A percentile compares a stretch with the other conserved stretches of the same genome.
Conservation (phyloP, 1,140 invertebrate genomes). For the Apis mellifera region Amel_HAv3.1 CM009936.2:13220001-13220500, state of each 20-base stretch:
- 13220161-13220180: constrained; percentile 84
- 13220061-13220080: constrained; percentile 90
- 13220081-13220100: constrained; percentile 90
- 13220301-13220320: background rate
- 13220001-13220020: background rate
- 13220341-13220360: background rate
- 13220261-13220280: background rate
- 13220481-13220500: constrained; percentile 90
- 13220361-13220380: background rate
- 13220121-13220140: constrained; percentile 87
- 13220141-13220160: constrained; percentile 82
- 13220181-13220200: constrained; percentile 89
- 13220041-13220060: constrained; percentile 82
- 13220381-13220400: no score
- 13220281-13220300: background rate
- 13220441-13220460: constrained; percentile 91
- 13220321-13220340: background rate
- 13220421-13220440: background rate
- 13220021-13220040: background rate
- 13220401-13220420: background rate
- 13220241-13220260: background rate
- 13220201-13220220: constrained; percentile 94
- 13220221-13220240: constrained; percentile 86
- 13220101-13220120: constrained; percentile 88
- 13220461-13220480: constrained; percentile 92